phyloP scores from a whole-genome alignment of 2,797 vertebrate species.

The Scomberomorus guttatus region DNA sequence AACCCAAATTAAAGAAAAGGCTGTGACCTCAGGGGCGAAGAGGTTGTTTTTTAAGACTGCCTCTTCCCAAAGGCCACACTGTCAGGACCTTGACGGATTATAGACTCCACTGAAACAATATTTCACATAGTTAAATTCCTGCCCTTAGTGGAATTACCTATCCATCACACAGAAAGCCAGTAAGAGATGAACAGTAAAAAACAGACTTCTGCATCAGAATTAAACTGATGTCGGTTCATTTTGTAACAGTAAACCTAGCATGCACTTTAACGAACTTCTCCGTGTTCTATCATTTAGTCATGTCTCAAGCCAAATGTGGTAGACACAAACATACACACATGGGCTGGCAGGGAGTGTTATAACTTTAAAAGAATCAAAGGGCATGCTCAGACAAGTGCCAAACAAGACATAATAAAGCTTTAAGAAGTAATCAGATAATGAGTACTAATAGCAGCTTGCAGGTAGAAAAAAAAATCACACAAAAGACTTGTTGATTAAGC shows the following conservation, averaged over 20 bases:
- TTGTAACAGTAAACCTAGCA: neutral
- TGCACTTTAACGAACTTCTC: conserved; percentile 42
- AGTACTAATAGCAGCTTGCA: neutral
- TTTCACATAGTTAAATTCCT: neutral
- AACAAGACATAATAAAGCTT: neutral
- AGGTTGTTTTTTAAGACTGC: conserved; percentile 28
- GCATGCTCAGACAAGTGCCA: neutral
- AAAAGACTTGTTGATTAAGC: too few relatives aligned
- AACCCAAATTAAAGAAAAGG: conserved; percentile 35
- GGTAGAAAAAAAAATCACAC: neutral
- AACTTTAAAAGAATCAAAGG: neutral
- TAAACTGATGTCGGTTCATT: neutral
- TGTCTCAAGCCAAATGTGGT: conserved; percentile 18
- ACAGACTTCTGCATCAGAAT: neutral
- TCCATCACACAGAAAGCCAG: neutral
- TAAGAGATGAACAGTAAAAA: too few relatives aligned
- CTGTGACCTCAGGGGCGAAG: conserved; percentile 19
- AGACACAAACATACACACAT: conserved; percentile 3
- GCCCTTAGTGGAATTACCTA: neutral
- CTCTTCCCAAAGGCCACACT: conserved; percentile 51
- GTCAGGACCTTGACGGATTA: conserved; percentile 52
- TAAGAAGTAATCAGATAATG: neutral
- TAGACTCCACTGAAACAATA: conserved; percentile 28
- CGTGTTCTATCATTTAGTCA: conserved; percentile 16
- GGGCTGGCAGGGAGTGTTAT: neutral